These are phyloP conservation scores for Anseranas semipalmata DNA, from an alignment of 2,113 vertebrate genomes.

Conservation along the genomic window DNA sequence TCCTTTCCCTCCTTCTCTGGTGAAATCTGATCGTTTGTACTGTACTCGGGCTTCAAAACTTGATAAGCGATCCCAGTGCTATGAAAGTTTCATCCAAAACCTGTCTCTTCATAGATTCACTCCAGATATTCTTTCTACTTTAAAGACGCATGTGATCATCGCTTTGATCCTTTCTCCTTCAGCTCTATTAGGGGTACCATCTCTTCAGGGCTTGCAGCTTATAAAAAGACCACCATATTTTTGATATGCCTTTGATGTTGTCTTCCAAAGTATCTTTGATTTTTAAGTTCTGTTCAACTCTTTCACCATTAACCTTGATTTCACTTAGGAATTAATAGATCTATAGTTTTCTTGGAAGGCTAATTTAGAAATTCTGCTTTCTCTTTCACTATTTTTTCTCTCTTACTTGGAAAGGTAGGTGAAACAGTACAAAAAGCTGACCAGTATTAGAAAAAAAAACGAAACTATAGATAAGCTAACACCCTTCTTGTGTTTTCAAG, in stretches of 20 bases:
- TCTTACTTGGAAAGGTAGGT: background rate
- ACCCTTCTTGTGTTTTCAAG: slow-evolving; percentile 2
- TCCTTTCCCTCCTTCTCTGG: slow-evolving; percentile 17
- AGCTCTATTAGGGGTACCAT: slow-evolving; percentile 56
- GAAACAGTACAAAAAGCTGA: background rate
- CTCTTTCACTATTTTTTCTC: background rate
- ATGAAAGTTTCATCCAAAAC: slow-evolving; percentile 65
- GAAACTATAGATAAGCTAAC: background rate
- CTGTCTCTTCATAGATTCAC: slow-evolving; percentile 54
- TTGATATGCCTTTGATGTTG: slow-evolving; percentile 68
- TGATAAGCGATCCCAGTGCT: slow-evolving; percentile 53
- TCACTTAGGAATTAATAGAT: slow-evolving; percentile 51
- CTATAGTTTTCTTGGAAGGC: slow-evolving; percentile 37
- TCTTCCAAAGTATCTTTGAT: slow-evolving; percentile 70
- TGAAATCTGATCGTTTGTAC: slow-evolving; percentile 39
- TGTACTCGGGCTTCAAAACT: slow-evolving; percentile 6
- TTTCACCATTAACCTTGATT: slow-evolving; percentile 62
- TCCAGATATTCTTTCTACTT: slow-evolving; percentile 61
- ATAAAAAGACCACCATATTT: slow-evolving; percentile 68
- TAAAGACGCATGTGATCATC: slow-evolving; percentile 67
- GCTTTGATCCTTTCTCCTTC: slow-evolving; percentile 62
- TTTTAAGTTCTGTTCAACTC: slow-evolving; percentile 66
- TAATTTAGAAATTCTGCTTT: slow-evolving; percentile 54
- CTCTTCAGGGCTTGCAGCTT: slow-evolving; percentile 65
- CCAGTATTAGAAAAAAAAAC: background rate